phyloP scores from a whole-genome alignment of 2,113 vertebrate genomes.

The Dicrurus megarhynchus region DNA sequence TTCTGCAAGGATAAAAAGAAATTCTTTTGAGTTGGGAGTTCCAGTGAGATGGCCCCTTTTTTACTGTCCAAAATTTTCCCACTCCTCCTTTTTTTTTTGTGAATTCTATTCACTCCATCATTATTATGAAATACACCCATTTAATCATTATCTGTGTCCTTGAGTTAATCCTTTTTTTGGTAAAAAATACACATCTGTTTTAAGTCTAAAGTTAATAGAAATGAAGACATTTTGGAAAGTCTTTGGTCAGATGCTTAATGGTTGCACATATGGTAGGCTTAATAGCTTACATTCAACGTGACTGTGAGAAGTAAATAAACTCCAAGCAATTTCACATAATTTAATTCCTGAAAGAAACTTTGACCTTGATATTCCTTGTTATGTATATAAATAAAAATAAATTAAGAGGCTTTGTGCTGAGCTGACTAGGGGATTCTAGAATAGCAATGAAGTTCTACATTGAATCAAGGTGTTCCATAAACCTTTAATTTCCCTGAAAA shows the following conservation, averaged over 20 bases:
- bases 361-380: slow-evolving; percentile 29
- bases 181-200: not conserved
- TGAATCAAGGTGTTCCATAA: slow-evolving; percentile 35
- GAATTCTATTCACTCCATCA: not conserved
- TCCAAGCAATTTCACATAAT: not conserved
- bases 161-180: not conserved
- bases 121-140: not conserved
- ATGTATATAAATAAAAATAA: slow-evolving; percentile 31
- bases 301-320: slow-evolving; percentile 18
- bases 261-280: not conserved
- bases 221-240: not conserved
- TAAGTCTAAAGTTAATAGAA: not conserved
- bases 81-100: not conserved
- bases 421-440: not conserved
- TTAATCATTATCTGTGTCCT: not conserved
- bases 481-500: slow-evolving; percentile 50
- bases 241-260: not conserved
- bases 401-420: slow-evolving; percentile 18
- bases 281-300: not conserved
- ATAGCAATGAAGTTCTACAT: not conserved
- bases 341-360: slow-evolving; percentile 16
- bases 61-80: not conserved
- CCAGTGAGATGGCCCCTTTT: not conserved
- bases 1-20: not conserved
- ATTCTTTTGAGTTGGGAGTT: not conserved